Conservation (phyloP, 2,888 invertebrate species). For the Sycophila texana region DNA sequence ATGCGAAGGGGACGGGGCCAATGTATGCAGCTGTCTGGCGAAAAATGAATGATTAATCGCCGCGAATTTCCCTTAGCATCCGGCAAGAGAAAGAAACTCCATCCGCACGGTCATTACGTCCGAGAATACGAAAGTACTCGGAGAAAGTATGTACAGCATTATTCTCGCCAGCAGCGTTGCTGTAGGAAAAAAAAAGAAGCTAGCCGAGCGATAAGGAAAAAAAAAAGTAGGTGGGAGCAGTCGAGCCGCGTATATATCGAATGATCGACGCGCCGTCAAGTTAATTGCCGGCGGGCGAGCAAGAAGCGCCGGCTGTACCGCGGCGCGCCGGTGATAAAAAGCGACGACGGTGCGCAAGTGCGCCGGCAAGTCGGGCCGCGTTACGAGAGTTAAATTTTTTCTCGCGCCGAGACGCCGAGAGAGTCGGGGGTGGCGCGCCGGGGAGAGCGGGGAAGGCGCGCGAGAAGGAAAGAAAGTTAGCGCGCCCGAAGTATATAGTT, state of each 20-base stretch:
- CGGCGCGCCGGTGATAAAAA: background rate
- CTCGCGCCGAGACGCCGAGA: constrained; percentile 40
- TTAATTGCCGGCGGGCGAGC: too few species aligned
- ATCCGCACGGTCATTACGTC: background rate
- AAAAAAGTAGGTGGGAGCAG: background rate
- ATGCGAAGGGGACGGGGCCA: too few species aligned
- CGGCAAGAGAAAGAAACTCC: too few species aligned
- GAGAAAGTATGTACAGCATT: constrained; percentile 9
- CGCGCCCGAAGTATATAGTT: constrained; percentile 56
- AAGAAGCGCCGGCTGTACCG: too few species aligned
- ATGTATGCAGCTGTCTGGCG: too few species aligned
- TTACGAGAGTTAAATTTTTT: constrained; percentile 48
- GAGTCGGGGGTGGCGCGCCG: background rate
- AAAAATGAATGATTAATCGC: too few species aligned
- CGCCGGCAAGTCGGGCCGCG: too few species aligned
- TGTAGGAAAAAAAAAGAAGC: background rate
- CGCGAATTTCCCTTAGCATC: too few species aligned
- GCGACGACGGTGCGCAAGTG: constrained; percentile 22
- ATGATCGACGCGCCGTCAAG: too few species aligned
- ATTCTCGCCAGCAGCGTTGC: background rate
- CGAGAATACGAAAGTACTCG: constrained; percentile 26
- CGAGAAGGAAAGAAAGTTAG: constrained; percentile 54
- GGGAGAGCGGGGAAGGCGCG: constrained; percentile 20
- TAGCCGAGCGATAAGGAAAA: background rate
- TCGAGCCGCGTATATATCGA: too few species aligned